Evolutionary conservation across 2,113 vertebrate genomes (phyloP).

Genomic region (Hippocampus barbouri): DNA sequence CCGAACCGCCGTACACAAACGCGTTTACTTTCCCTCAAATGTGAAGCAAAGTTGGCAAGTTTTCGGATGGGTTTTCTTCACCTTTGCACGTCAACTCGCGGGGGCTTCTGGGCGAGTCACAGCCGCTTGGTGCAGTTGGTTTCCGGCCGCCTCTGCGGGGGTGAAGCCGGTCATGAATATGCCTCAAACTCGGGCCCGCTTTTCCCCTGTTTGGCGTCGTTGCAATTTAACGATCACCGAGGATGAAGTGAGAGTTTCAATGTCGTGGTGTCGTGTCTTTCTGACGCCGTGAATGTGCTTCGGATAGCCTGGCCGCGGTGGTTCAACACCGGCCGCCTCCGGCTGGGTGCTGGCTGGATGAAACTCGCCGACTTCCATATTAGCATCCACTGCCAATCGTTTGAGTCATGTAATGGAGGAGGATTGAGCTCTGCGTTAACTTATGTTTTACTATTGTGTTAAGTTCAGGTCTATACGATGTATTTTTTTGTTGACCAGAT

Average conservation of each 20-base stretch:
- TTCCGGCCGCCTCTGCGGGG: not conserved
- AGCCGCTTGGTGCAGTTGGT: conserved; percentile 14
- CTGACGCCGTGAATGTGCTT: not conserved
- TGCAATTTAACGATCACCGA: not conserved
- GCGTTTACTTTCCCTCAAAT: conserved; percentile 45
- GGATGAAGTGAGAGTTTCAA: not conserved
- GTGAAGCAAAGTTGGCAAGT: conserved; percentile 49
- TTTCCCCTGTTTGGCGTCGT: not conserved
- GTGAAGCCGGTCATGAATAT: not conserved
- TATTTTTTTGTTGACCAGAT: not conserved
- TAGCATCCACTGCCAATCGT: not conserved
- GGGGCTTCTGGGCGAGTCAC: conserved; percentile 9
- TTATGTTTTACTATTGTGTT: not conserved
- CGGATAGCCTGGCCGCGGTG: not conserved
- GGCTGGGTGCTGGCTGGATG: not conserved
- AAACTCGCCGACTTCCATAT: conserved; percentile 1
- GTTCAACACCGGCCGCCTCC: not conserved
- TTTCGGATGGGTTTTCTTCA: conserved; percentile 11
- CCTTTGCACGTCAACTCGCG: conserved; percentile 3
- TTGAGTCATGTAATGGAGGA: not conserved
- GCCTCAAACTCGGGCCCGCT: not conserved
- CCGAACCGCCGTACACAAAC: not conserved
- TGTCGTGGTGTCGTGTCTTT: conserved; percentile 3
- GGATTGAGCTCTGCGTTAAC: not conserved
- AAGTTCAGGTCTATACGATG: not conserved